These are phyloP conservation scores for Indicator maculatus DNA, from an alignment of 2,113 vertebrate species.

Conservation along the genomic window DNA sequence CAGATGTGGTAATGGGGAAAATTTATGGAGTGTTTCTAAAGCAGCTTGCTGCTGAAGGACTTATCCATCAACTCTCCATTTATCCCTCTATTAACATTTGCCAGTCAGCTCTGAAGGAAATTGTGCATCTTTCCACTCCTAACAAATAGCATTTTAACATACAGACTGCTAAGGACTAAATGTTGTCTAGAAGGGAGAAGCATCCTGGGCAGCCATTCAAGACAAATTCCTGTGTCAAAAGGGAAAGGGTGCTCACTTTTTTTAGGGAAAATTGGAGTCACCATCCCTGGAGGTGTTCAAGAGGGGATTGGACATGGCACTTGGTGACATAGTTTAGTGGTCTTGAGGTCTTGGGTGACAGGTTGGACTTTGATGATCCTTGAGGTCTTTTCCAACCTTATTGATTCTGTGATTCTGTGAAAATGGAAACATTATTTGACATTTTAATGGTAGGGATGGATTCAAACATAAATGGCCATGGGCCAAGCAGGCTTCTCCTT, in stretches of 20 bases:
- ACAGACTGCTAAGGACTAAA: slow-evolving; percentile 24
- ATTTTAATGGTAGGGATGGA: neutral
- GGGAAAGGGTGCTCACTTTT: neutral
- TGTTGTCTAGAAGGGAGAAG: neutral
- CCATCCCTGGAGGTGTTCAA: too few species aligned
- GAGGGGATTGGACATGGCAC: too few species aligned
- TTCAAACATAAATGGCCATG: neutral
- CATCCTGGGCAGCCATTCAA: neutral
- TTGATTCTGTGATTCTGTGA: too few species aligned
- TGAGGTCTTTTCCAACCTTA: too few species aligned
- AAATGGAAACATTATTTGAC: neutral
- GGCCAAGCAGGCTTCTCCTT: neutral
- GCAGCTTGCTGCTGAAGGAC: slow-evolving; percentile 54
- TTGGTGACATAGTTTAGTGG: too few species aligned
- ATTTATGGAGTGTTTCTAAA: slow-evolving; percentile 62
- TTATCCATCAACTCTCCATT: slow-evolving; percentile 70
- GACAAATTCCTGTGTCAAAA: neutral
- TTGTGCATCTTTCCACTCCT: slow-evolving; percentile 22
- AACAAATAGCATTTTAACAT: slow-evolving; percentile 49
- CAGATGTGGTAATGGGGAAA: slow-evolving; percentile 65
- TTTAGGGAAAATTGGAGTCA: neutral
- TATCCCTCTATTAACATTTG: slow-evolving; percentile 58
- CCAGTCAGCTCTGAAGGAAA: slow-evolving; percentile 51
- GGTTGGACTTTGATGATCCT: too few species aligned
- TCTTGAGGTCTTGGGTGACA: too few species aligned